Conservation (phyloP, 2,113 vertebrate species). For the Serilophus lunatus region DNA sequence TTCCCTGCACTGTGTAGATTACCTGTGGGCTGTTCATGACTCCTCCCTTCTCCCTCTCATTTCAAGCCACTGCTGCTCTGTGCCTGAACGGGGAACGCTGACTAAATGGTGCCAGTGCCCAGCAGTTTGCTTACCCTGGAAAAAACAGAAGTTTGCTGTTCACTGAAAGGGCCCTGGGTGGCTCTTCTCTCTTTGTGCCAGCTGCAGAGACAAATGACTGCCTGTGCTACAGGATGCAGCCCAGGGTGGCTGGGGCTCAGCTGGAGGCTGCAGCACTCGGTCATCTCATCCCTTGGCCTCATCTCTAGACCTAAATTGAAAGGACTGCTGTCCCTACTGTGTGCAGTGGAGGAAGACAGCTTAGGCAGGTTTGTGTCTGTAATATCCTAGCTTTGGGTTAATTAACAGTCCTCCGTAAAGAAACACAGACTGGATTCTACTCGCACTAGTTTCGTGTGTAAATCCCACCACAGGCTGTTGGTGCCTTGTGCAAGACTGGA, state of each 20-base stretch:
- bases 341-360: rapidly evolving
- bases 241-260: rapidly evolving
- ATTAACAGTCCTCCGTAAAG: background rate
- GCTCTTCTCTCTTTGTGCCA: background rate
- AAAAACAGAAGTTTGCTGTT: background rate
- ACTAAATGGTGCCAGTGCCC: background rate
- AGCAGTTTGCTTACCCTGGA: background rate
- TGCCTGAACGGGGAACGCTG: background rate
- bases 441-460: rapidly evolving
- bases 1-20: background rate
- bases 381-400: background rate
- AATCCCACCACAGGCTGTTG: rapidly evolving
- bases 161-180: background rate
- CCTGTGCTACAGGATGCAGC: too few species aligned
- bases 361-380: background rate
- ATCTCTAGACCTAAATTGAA: background rate
- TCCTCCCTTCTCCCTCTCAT: rapidly evolving
- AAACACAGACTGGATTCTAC: background rate
- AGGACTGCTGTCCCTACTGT: background rate
- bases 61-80: background rate
- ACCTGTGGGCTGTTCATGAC: background rate
- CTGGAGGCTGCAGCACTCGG: background rate
- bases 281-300: background rate
- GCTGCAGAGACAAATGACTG: rapidly evolving
- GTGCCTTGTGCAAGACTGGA: background rate